phyloP scores from a whole-genome alignment of 1,140 invertebrate species.

The Trachymyrmex cornetzi region DNA sequence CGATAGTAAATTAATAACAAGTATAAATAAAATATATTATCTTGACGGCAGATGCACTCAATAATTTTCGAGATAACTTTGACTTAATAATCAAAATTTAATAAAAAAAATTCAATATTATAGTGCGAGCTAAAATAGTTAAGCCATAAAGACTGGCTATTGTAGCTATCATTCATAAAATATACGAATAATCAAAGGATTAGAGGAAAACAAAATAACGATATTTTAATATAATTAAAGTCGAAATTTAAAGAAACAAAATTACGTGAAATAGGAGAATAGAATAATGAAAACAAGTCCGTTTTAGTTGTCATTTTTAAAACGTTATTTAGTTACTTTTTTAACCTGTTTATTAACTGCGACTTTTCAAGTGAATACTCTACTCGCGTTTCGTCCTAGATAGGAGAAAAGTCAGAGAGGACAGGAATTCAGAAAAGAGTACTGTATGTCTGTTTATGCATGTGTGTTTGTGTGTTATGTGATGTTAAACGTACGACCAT shows the following conservation, averaged over 20 bases:
- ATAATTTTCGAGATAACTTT: conserved; percentile 4
- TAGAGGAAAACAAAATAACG: neutral
- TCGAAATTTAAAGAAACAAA: conserved; percentile 19
- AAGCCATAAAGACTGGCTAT: conserved; percentile 23
- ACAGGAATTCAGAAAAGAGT: conserved; percentile 77
- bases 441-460: conserved; percentile 74
- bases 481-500: conserved; percentile 85
- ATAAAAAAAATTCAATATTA: conserved; percentile 22
- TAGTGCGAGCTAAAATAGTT: conserved; percentile 14
- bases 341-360: conserved; percentile 48
- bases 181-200: conserved; percentile 43
- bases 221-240: conserved; percentile 33
- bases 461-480: conserved; percentile 61
- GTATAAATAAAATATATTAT: neutral
- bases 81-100: conserved; percentile 53
- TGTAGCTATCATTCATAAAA: neutral
- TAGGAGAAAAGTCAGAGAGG: conserved; percentile 63
- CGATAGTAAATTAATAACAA: conserved; percentile 10
- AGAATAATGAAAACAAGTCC: neutral
- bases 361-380: conserved; percentile 66
- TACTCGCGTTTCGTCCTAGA: conserved; percentile 80
- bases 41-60: neutral
- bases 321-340: conserved; percentile 1
- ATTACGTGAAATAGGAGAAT: neutral
- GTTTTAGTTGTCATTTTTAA: conserved; percentile 33